Conservation (phyloP, 2,113 vertebrate genomes). For the Spermophilus dauricus region DNA sequence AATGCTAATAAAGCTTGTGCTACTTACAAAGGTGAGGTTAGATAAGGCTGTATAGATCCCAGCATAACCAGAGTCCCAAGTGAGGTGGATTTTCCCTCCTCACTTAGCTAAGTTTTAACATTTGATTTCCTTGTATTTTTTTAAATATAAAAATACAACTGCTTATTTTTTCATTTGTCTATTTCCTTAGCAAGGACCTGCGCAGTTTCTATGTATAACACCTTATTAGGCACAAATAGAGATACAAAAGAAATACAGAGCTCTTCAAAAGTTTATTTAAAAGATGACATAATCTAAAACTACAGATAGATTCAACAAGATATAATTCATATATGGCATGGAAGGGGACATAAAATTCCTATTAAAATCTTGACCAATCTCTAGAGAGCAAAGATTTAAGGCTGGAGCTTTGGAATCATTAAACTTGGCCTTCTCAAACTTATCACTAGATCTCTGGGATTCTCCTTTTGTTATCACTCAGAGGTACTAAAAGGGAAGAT, state of each 20-base stretch:
- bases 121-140: neutral
- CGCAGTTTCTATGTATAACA: neutral
- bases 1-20: neutral
- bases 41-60: neutral
- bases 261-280: neutral
- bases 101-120: neutral
- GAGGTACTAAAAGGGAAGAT: neutral
- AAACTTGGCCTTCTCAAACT: neutral
- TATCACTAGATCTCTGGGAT: neutral
- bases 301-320: neutral
- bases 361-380: neutral
- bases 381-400: neutral
- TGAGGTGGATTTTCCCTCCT: neutral
- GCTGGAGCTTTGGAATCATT: neutral
- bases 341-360: neutral
- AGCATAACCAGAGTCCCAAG: neutral
- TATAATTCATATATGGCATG: neutral
- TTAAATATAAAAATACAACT: neutral
- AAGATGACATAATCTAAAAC: constrained; percentile 52
- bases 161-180: neutral
- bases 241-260: neutral
- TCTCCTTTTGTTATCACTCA: neutral
- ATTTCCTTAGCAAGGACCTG: neutral
- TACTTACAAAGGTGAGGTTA: constrained; percentile 4
- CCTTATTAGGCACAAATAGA: neutral